Conservation (phyloP, 2,797 vertebrate genomes). For the Pangasius krempfi region DNA sequence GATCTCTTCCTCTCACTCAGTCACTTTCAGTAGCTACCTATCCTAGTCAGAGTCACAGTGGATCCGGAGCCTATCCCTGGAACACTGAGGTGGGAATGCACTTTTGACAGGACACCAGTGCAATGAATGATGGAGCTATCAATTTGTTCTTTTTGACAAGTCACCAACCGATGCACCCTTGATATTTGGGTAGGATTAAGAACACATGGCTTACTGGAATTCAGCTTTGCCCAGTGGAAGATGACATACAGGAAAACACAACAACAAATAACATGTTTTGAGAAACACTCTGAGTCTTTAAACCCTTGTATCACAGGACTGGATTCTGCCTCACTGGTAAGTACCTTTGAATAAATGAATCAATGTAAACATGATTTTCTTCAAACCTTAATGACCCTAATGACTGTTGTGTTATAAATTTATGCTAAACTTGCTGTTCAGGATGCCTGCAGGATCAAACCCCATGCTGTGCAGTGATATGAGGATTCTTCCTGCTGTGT, state of each 20-base stretch:
- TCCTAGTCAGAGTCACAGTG: neutral
- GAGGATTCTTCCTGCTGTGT: slow-evolving; percentile 32
- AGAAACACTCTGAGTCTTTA: no score
- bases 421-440: slow-evolving; percentile 30
- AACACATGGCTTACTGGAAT: neutral
- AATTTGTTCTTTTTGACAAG: neutral
- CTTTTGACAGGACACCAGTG: neutral
- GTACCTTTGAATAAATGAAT: neutral
- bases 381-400: slow-evolving; percentile 1
- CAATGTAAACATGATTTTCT: slow-evolving; percentile 19
- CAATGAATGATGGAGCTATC: neutral
- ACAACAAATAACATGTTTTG: neutral
- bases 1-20: neutral
- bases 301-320: neutral
- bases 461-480: slow-evolving; percentile 30
- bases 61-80: neutral
- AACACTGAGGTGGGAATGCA: neutral
- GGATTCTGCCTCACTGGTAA: neutral
- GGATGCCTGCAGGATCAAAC: slow-evolving; percentile 33
- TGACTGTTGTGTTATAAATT: slow-evolving; percentile 14
- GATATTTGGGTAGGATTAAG: neutral
- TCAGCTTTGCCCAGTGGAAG: neutral
- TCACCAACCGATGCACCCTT: neutral
- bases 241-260: neutral
- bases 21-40: neutral